Conservation (phyloP, 1,140 invertebrate species). For the Drosophila triauraria region DNA sequence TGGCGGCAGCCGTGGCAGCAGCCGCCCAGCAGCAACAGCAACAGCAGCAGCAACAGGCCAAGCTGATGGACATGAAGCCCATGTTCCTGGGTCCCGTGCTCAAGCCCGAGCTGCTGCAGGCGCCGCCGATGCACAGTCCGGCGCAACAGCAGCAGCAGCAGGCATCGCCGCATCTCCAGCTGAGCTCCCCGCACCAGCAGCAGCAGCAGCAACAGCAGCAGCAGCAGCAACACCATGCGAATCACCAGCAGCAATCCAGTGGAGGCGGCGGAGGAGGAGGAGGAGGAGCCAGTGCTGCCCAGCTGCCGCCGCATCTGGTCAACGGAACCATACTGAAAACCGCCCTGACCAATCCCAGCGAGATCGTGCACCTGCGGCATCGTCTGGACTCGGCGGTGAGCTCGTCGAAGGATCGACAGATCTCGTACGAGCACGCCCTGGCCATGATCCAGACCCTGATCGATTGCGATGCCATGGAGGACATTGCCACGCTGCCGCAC, state of each 20-base stretch:
- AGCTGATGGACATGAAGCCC: constrained; percentile 76
- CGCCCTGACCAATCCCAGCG: constrained; percentile 96
- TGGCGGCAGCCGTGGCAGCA: constrained; percentile 56
- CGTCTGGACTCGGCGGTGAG: constrained; percentile 94
- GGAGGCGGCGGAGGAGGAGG: constrained; percentile 6
- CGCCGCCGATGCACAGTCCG: constrained; percentile 71
- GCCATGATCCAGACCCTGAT: constrained; percentile 95
- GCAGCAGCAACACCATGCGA: constrained; percentile 84
- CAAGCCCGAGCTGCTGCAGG: constrained; percentile 73
- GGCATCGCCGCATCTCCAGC: constrained; percentile 67
- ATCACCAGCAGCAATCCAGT: constrained; percentile 79
- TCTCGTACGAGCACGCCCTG: constrained; percentile 92
- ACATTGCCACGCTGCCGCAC: constrained; percentile 95
- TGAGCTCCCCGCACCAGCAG: constrained; percentile 65
- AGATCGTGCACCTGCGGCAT: constrained; percentile 95
- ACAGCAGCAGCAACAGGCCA: constrained; percentile 77
- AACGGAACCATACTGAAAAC: constrained; percentile 97
- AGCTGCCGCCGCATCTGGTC: constrained; percentile 90
- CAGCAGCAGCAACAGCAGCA: constrained; percentile 56
- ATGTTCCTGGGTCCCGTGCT: constrained; percentile 77
- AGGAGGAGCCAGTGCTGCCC: constrained; percentile 43
- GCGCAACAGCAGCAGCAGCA: constrained; percentile 66
- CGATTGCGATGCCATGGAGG: constrained; percentile 97
- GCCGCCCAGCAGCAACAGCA: constrained; percentile 55
- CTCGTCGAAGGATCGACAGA: constrained; percentile 92